Evolutionary conservation across 2,797 vertebrate genomes (phyloP), one percentile per base, ranked within the genome.

Genomic region (Echeneis naucrates): DNA sequence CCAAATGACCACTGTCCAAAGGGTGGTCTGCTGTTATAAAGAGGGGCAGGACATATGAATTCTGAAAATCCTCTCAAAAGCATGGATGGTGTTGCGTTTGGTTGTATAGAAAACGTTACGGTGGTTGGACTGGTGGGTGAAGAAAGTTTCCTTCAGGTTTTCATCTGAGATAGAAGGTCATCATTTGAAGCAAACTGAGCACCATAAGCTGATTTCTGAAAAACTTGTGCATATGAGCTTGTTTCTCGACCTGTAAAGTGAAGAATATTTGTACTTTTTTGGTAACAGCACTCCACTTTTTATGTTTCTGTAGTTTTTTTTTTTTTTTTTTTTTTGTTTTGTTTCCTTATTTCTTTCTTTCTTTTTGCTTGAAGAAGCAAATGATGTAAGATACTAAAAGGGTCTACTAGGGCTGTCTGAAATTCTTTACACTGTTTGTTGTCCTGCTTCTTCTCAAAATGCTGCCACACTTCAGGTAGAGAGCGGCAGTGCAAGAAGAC

Each of bases 371-470:
- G 27, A 50, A 8, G 0, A 10, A 71, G 27, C 4, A 19, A 45
- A 30, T 44, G 24, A 65, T 44, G 23, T 12, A 27, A 61, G 67
- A 23, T 4, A 57, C 60, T 50, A 32, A 67, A 19, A 53, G 21
- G 23, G 16, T 57, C 14, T 27, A n/a, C 13, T 48, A 5, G 4
- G 24, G 16, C 12, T 30, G 19, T 10, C 32, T 62, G 45, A 50
- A 35, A 48, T 38, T 40, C 6, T 14, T 27, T n/a, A 23, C 45
- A 37, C 7, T 21, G 17, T 30, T 44, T 44, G 3, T 23, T 12
- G 13, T 11, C 27, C 27, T 44, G 47, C 10, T 40, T 27, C 23
- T 32, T 1, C 37, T 27, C 10, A 27, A 60, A 51, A 47, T 7
- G 38, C 38, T 44, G 56, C n/a, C 10, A 4, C 2, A 19, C 40